Conservation (phyloP, 2,888 invertebrate species). For the Dexiosoma caninum region DNA sequence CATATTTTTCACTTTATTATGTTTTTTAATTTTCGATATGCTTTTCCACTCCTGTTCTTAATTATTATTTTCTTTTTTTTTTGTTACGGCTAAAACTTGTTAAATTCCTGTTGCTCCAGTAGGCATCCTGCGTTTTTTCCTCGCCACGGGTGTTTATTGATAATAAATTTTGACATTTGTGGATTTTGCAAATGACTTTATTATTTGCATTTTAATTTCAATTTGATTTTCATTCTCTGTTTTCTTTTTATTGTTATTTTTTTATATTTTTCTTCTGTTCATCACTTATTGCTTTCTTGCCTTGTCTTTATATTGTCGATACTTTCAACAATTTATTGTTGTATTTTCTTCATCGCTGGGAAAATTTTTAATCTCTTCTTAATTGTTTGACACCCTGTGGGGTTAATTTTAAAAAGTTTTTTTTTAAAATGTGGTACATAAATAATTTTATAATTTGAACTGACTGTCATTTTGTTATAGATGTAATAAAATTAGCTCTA, state of each 20-base stretch:
- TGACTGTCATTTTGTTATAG: no score
- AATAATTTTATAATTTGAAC: no score
- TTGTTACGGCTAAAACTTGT: background rate
- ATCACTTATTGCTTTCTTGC: slow-evolving; percentile 57
- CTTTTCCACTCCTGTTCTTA: no score
- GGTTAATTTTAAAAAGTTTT: slow-evolving; percentile 14
- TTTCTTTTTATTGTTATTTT: slow-evolving; percentile 1
- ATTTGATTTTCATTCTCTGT: slow-evolving; percentile 60
- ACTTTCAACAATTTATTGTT: slow-evolving; percentile 22
- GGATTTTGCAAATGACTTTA: slow-evolving; percentile 67
- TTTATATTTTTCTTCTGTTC: slow-evolving; percentile 36
- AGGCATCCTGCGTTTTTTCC: background rate
- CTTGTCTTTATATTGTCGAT: slow-evolving; percentile 65
- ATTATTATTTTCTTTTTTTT: background rate
- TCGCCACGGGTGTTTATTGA: slow-evolving; percentile 70
- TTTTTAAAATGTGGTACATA: no score
- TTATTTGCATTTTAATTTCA: slow-evolving; percentile 73
- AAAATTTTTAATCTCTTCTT: background rate
- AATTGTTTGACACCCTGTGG: slow-evolving; percentile 1
- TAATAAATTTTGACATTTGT: slow-evolving; percentile 75
- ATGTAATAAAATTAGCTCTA: no score
- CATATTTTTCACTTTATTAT: background rate
- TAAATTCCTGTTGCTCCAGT: slow-evolving; percentile 18
- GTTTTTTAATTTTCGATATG: no score
- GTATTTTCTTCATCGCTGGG: background rate